These are phyloP conservation scores for Cheilosia variabilis DNA, from an alignment of 2,888 invertebrate species.

Conservation along the genomic window DNA sequence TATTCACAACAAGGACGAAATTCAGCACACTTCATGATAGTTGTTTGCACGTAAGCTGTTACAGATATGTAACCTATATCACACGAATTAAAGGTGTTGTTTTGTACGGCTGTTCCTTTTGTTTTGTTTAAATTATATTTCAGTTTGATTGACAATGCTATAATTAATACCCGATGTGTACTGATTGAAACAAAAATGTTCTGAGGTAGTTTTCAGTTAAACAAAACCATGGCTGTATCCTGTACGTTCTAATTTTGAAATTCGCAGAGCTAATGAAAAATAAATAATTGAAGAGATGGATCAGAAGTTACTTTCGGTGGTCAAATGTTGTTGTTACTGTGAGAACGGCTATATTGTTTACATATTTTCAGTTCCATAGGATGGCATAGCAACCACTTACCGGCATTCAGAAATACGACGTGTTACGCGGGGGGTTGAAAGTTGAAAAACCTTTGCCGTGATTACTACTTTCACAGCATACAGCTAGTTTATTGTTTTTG, in stretches of 20 bases:
- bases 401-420: slow-evolving; percentile 31
- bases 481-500: slow-evolving; percentile 49
- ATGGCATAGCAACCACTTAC: slow-evolving; percentile 71
- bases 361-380: slow-evolving; percentile 41
- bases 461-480: slow-evolving; percentile 29
- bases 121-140: slow-evolving; percentile 44
- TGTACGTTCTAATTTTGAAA: slow-evolving; percentile 20
- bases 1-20: slow-evolving; percentile 62
- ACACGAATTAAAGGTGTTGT: slow-evolving; percentile 28
- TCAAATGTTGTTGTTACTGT: slow-evolving; percentile 56
- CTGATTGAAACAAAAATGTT: slow-evolving; percentile 35
- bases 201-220: slow-evolving; percentile 56
- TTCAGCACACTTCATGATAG: slow-evolving; percentile 56
- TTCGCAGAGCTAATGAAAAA: slow-evolving; percentile 18
- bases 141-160: slow-evolving; percentile 68
- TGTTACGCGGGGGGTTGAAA: slow-evolving; percentile 27
- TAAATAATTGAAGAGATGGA: slow-evolving; percentile 7
- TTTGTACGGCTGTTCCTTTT: slow-evolving; percentile 23
- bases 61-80: slow-evolving; percentile 23
- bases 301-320: slow-evolving; percentile 43
- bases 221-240: neutral
- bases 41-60: slow-evolving; percentile 62
- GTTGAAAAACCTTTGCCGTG: slow-evolving; percentile 59
- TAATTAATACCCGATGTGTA: slow-evolving; percentile 34
- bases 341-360: slow-evolving; percentile 56